Base-by-base conservation (phyloP, 2,888 invertebrate species). In the Chelonus formosanus region DNA sequence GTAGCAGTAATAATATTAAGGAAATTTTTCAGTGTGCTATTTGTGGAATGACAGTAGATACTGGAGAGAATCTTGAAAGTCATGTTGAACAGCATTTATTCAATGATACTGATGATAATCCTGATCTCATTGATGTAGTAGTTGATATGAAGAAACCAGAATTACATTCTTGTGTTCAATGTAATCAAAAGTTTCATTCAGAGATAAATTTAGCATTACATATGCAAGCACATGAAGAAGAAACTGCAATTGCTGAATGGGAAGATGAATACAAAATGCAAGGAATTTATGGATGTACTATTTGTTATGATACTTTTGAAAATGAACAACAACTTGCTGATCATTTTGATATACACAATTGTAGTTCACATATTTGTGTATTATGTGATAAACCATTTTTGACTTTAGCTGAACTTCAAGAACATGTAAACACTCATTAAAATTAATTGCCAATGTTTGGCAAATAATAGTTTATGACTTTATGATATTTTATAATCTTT, bases 51-150 rank as follows among this genome's bases (percentile, higher is more conserved):
- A 73, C 78, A 0, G 54, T 83, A 10, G 78, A 80, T 1, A 75
- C 79, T 0, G 84, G 81, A 47, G 78, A 79, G 10, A 76, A 76
- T 0, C 71, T 83, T 2, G 81, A 80, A 53, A 73, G 63, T 2
- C 84, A 84, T 34, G 79, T 83, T 3, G 78, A 78, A 5, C 79
- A 81, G 35, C 84, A 84, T 68, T 68, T 83, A 3, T 78, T 76
- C 20, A 82, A 82, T 3, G 81, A 83, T 54, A 80, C 78, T 31
- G 81, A 82, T 8, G 80, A 82, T 43, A 83, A 82, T 73, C 80
- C 81, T 0, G 80, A 80, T 69, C 70, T 81, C 7, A 77, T 80
- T 59, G 80, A 71, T 8, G 81, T 79, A 40, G 60, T 59, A 32
- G 57, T 50, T 3, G 68, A 69, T 45, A 36, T 20, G 20, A 20